Evolutionary conservation across 1,140 invertebrate genomes (phyloP), one percentile per base, ranked within the genome.

Genomic region (Drosophila novamexicana): DNA sequence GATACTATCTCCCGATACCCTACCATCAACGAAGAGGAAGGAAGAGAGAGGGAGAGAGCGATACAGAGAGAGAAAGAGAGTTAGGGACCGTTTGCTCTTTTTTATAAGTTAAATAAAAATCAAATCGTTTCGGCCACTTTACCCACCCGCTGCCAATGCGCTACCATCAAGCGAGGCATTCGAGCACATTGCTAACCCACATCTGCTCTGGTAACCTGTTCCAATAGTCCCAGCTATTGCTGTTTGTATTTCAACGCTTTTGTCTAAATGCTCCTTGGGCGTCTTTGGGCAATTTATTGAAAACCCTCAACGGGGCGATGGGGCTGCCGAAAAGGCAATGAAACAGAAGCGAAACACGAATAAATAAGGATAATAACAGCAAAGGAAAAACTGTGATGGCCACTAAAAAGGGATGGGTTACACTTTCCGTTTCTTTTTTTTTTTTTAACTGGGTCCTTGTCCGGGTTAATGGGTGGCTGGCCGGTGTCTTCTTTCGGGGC

Each of bases 301-400:
- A 75, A 73, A 40, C 34, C 63, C 73, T 68, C 45, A 39, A 64
- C 58, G 22, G 22, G 50, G 44, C 47, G 53, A 34, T 45, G 52
- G 59, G 45, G 8, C 7, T 7, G 14, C 50, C 36, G 45, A 37
- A 59, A 42, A 42, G 47, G 67, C 71, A 82, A 75, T 61, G 63
- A 79, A 81, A 78, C 79, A 78, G 70, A 78, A 81, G 73, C 65
- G 68, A 79, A 82, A 79, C 54, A 77, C 73, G 79, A 77, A 79
- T 82, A 79, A 82, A 83, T 77, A 74, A 77, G 73, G 73, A 83
- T 68, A 80, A 77, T 76, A 80, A 66, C 53, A 50, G 49, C 18
- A 58, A 52, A 40, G 44, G 39, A 62, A 54, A 62, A 40, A 44
- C 5, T 42, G 47, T 7, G 45, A 32, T 42, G 36, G 34, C 58